Evolutionary conservation across 2,113 vertebrate genomes (phyloP), one percentile per base, ranked within the genome.

Genomic region (Leucopsar rothschildi): DNA sequence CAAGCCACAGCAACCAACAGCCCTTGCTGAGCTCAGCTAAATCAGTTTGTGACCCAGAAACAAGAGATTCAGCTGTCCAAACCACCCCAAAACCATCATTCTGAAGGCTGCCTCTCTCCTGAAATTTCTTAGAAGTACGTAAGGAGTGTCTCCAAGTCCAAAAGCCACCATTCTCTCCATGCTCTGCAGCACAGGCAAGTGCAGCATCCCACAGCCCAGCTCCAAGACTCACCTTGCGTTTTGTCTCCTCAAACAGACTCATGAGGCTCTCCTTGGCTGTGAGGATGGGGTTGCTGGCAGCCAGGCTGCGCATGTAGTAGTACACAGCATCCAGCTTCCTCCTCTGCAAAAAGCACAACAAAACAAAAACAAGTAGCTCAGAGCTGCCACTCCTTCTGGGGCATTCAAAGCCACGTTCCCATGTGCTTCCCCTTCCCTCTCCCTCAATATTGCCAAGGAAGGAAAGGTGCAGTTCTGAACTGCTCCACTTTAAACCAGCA

Each of bases 211-310:
- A 12, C n/a, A 80, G 75, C 89, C 60, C 94, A 61, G 55, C 90
- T 50, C 45, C 57, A 49, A 35, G 52, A 59, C 98, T 97, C 82
- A 99, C 99, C 99, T 99, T 99, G 64, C 99, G 98, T 92, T 99
- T 99, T n/a, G 99, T 99, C 97, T 99, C 99, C 93, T 99, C 99
- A 95, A 99, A 99, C 69, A 99, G 98, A 60, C 99, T 99, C 99
- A 99, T 99, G 61, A 99, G 98, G 95, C 99, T 99, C 96, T 99
- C 99, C 95, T 99, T 99, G 85, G 99, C 99, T 28, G 99, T 99
- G 87, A 99, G 98, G 96, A 99, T 99, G 73, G 99, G 99, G 96
- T 99, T 99, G 97, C 99, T 99, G 29, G 99, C 99, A 55, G 99
- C 99, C 97, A 99, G 97, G 88, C 99, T 99, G 60, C 99, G 99